A percentile compares a stretch with the other conserved stretches of the same genome.
Conservation (phyloP, 2,888 invertebrate species). For the Boloria euphrosyne region DNA sequence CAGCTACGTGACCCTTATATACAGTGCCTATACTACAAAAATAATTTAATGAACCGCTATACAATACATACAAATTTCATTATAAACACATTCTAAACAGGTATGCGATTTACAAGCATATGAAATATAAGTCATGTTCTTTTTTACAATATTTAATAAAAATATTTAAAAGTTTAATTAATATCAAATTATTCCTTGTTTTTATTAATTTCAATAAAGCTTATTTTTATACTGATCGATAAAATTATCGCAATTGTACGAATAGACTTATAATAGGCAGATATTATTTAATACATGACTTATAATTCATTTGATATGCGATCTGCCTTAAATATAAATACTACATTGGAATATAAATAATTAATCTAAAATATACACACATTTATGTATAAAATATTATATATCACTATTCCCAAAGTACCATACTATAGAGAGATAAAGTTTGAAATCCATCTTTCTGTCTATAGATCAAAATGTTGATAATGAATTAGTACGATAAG, state of each 20-base stretch:
- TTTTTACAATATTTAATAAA: background rate
- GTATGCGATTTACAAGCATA: constrained; percentile 27
- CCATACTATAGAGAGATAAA: constrained; percentile 17
- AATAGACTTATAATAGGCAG: background rate
- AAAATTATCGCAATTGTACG: no score
- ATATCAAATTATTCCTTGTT: background rate
- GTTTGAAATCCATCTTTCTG: background rate
- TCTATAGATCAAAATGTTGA: background rate
- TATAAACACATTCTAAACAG: constrained; percentile 23
- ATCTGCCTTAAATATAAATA: constrained; percentile 22
- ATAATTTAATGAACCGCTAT: constrained; percentile 79
- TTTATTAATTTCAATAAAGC: no score
- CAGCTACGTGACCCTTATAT: constrained; percentile 73
- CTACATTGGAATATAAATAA: constrained; percentile 68
- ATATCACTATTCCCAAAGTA: constrained; percentile 40
- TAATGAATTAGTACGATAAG: background rate
- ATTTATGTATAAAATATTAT: constrained; percentile 37
- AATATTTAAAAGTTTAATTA: background rate
- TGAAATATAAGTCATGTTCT: constrained; percentile 21
- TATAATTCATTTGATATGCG: constrained; percentile 25
- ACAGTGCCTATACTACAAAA: constrained; percentile 80
- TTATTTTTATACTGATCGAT: no score
- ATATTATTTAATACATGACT: constrained; percentile 14
- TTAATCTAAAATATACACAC: constrained; percentile 54
- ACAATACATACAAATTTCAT: constrained; percentile 67